Conservation (phyloP, 2,113 vertebrate genomes). For the Festucalex cinctus region DNA sequence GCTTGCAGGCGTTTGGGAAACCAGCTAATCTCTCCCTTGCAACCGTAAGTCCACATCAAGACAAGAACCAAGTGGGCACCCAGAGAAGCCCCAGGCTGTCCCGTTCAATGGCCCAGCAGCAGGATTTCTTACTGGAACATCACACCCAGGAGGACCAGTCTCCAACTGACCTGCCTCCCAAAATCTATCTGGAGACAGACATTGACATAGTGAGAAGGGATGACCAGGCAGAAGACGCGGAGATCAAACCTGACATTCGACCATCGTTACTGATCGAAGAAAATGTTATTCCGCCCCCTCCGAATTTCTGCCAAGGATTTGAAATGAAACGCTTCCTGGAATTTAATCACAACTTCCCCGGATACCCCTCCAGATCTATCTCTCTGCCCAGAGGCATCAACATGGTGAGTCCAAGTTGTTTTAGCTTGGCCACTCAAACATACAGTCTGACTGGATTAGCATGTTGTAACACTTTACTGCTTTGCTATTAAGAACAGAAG, state of each 20-base stretch:
- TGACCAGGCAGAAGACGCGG: slow-evolving; percentile 19
- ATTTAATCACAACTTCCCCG: slow-evolving; percentile 39
- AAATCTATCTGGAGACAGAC: slow-evolving; percentile 66
- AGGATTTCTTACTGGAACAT: slow-evolving; percentile 9
- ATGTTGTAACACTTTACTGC: slow-evolving; percentile 20
- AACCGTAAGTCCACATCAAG: slow-evolving; percentile 4
- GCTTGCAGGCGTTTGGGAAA: slow-evolving; percentile 69
- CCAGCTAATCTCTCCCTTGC: slow-evolving; percentile 22
- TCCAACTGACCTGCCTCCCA: slow-evolving; percentile 36
- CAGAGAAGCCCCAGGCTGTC: slow-evolving; percentile 15
- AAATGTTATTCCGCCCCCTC: slow-evolving; percentile 43
- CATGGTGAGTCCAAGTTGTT: slow-evolving; percentile 63
- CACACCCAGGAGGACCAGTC: slow-evolving; percentile 29
- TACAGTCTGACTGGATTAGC: slow-evolving; percentile 38
- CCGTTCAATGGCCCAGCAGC: slow-evolving; percentile 33
- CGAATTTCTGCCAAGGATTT: slow-evolving; percentile 51
- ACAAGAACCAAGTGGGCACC: slow-evolving; percentile 18
- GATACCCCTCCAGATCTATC: slow-evolving; percentile 56
- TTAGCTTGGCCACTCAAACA: slow-evolving; percentile 28
- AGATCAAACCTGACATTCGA: slow-evolving; percentile 18
- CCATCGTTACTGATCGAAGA: slow-evolving; percentile 29
- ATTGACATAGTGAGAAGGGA: slow-evolving; percentile 64
- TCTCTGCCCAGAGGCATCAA: slow-evolving; percentile 68
- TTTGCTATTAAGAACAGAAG: background rate
- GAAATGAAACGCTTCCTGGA: slow-evolving; percentile 36